Evolutionary conservation across 2,888 invertebrate genomes (phyloP), one percentile per base, ranked within the genome.

Genomic region (Polyommatus iphigenia): DNA sequence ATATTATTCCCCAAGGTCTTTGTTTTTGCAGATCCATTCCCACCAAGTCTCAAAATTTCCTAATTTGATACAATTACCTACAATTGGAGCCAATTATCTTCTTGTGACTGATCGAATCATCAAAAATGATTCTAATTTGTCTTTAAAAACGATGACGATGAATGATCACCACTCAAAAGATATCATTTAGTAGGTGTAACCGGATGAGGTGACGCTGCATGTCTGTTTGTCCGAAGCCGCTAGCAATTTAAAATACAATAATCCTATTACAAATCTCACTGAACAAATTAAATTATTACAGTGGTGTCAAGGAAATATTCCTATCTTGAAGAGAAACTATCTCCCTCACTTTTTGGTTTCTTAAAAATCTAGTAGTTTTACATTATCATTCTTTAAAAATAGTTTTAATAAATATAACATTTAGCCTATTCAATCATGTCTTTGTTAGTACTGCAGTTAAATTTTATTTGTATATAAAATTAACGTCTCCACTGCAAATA

Each of bases 61-160:
- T 36, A 72, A 72, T 67, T 67, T 67, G 0, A 67, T 67, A 29
- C 15, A 67, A 32, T 32, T 32, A 32, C 29, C 15, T 73, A 46
- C 46, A 46, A 20, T 50, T 50, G 46, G 54, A 50, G 29, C 24
- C 50, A 50, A 54, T 75, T 50, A 75, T 54, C 29, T 54, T 75
- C 50, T 50, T 75, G 50, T 75, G 75, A 75, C 54, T 50, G 75
- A 54, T 50, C 50, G 41, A 75, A 75, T 75, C 50, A 75, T 50
- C 75, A 50, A 75, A 54, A 54, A 75, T 75, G 18, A 75, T 75
- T 75, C 75, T 54, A 75, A 75, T 75, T 75, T 54, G 75, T n/a
- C 75, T 75, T 75, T 75, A 75, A 54, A 75, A 75, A 75, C 18
- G 24, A 75, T 75, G 75, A 75, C 46, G 54, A 32, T 8, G 73